Percentiles rank a stretch among this genome's conserved stretches.
Evolutionary conservation across 2,113 vertebrate species (phyloP).

Genomic region (Axis porcinus): DNA sequence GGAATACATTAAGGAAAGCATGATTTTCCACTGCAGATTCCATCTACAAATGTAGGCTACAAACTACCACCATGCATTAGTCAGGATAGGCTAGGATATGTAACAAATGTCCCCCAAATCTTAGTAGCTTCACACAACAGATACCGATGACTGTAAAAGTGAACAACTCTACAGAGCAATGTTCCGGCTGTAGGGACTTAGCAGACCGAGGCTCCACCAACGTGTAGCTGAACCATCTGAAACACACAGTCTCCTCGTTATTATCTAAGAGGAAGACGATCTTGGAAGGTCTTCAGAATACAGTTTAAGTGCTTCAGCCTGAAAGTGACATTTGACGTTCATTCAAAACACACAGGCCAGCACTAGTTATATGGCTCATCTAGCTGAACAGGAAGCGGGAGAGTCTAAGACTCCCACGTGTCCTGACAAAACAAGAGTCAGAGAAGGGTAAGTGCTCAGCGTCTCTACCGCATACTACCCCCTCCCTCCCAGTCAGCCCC

Average conservation of each 20-base stretch:
- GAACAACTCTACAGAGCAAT: neutral
- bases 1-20: neutral
- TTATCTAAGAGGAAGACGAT: neutral
- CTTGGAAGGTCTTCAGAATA: neutral
- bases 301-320: neutral
- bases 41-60: neutral
- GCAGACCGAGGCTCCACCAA: neutral
- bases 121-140: neutral
- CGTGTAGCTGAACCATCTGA: neutral
- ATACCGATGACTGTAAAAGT: neutral
- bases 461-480: neutral
- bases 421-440: neutral
- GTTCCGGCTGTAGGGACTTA: neutral
- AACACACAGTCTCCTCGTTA: neutral
- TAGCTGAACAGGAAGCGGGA: neutral
- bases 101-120: neutral
- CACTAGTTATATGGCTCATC: neutral
- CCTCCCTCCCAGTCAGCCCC: no score
- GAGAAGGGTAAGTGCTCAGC: neutral
- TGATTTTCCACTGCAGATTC: neutral
- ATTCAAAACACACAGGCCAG: neutral
- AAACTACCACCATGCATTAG: neutral
- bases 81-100: neutral
- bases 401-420: neutral
- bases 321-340: neutral